A percentile compares a stretch with the other conserved stretches of the same genome.
Conservation (phyloP, 2,888 invertebrate species). For the Pristionchus mayeri region DNA sequence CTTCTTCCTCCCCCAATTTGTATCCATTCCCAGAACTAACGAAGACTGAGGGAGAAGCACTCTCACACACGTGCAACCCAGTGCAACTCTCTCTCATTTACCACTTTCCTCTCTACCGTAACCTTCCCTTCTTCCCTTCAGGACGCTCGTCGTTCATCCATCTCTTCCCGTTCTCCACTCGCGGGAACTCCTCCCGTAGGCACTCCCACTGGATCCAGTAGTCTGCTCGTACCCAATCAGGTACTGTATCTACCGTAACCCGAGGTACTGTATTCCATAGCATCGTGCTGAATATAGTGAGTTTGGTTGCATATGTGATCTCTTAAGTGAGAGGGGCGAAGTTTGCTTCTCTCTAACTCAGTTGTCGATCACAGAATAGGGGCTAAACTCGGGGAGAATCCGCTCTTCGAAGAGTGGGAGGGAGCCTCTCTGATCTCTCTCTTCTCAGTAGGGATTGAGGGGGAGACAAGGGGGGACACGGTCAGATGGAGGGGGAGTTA, state of each 20-base stretch:
- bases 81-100: background rate
- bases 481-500: background rate
- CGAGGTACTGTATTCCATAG: background rate
- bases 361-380: background rate
- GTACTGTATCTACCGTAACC: constrained; percentile 3
- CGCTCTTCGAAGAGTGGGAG: background rate
- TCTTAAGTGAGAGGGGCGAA: background rate
- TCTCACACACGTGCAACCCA: background rate
- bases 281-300: background rate
- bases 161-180: constrained; percentile 31
- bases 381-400: constrained; percentile 2
- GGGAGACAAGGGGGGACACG: background rate
- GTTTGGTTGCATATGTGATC: background rate
- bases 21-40: constrained; percentile 32
- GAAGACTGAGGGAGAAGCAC: constrained; percentile 10
- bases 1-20: constrained; percentile 18
- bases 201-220: constrained; percentile 3
- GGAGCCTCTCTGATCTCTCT: background rate
- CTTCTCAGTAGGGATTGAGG: background rate
- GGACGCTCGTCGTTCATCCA: constrained; percentile 35
- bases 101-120: background rate
- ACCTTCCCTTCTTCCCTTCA: background rate
- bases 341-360: background rate
- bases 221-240: background rate
- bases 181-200: constrained; percentile 32